A percentile compares a stretch with the other conserved stretches of the same genome.
These are phyloP conservation scores for Acronicta psi DNA, from an alignment of 2,888 invertebrate genomes.

Conservation along the genomic window DNA sequence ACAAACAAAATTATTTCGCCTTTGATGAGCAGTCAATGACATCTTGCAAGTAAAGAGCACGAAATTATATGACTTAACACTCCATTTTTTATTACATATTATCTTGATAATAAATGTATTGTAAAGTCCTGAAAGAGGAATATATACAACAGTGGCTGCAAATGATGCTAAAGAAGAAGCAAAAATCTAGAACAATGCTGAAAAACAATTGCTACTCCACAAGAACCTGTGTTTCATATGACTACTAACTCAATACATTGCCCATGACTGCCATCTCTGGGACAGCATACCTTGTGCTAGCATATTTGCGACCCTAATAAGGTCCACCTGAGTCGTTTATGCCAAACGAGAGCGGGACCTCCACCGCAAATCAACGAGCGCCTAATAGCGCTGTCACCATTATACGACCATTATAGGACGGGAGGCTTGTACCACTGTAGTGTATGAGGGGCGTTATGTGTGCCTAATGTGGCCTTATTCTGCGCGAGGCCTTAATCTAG, in stretches of 20 bases:
- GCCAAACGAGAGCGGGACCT: conserved; percentile 54
- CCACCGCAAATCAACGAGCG: conserved; percentile 55
- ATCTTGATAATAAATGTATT: background rate
- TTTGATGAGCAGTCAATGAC: background rate
- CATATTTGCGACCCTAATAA: conserved; percentile 56
- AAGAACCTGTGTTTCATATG: conserved; percentile 28
- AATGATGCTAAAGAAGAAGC: no score
- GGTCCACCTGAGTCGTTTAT: conserved; percentile 53
- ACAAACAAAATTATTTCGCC: background rate
- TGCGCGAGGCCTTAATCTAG: conserved; percentile 48
- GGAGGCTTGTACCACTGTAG: conserved; percentile 61
- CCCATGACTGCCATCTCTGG: conserved; percentile 34
- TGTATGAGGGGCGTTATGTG: conserved; percentile 61
- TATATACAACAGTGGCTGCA: no score
- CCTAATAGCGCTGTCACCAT: conserved; percentile 66
- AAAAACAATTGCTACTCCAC: conserved; percentile 3
- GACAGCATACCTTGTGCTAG: conserved; percentile 40
- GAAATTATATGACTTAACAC: no score
- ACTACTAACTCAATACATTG: conserved; percentile 33
- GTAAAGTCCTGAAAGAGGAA: background rate
- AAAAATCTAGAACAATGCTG: background rate
- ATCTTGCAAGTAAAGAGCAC: no score
- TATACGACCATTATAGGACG: conserved; percentile 65
- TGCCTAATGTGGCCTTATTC: conserved; percentile 60
- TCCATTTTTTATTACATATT: no score